Conservation (phyloP, 2,888 invertebrate species). For the Onchidella celtica region DNA sequence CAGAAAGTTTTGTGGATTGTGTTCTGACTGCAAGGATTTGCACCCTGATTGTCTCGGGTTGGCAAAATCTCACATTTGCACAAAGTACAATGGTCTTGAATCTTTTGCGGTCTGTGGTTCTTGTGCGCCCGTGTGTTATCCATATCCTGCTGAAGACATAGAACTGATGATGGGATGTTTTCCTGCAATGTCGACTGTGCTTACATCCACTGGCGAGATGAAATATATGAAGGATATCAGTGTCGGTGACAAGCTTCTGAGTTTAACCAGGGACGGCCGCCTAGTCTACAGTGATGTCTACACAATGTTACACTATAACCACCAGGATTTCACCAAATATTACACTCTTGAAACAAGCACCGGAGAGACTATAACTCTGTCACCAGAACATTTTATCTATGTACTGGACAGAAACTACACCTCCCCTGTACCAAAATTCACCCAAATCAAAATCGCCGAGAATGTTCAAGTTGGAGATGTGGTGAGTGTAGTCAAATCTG, state of each 20-base stretch:
- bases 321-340: neutral
- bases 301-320: neutral
- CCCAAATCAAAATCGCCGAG: neutral
- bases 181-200: neutral
- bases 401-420: neutral
- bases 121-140: neutral
- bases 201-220: neutral
- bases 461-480: neutral
- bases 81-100: neutral
- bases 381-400: neutral
- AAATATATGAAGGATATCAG: neutral
- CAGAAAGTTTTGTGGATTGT: neutral
- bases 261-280: neutral
- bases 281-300: neutral
- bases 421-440: neutral
- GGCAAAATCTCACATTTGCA: neutral
- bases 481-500: neutral
- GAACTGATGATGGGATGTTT: neutral
- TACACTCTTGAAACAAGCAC: neutral
- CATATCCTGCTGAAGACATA: neutral
- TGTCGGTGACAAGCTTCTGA: neutral
- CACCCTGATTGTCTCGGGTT: neutral
- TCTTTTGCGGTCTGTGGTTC: neutral
- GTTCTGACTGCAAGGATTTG: neutral
- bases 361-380: neutral